Base-by-base conservation (phyloP, 2,888 invertebrate species). In the Hartigia nigra region DNA sequence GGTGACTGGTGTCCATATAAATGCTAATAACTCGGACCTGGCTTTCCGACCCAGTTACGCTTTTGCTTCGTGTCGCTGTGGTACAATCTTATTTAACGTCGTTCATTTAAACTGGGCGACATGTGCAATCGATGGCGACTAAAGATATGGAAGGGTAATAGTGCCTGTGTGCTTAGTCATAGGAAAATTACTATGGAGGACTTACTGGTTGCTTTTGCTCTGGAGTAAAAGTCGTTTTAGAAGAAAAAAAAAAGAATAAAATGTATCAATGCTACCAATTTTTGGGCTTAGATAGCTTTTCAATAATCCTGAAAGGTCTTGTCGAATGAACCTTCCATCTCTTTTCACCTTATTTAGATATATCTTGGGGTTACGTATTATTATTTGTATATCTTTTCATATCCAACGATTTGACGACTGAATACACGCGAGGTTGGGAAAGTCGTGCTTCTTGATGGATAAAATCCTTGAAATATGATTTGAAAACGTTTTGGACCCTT, bases 11-110 rank as follows among this genome's bases (percentile, higher is more conserved):
- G 82, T 77, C 83, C 84, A 84, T 86, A 85, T 85, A 86, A 86
- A 86, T 86, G 86, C 86, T 85, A 86, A 86, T 86, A 78, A 82
- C 80, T 80, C 75, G 78, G 79, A 80, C 79, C 82, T 82, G 79
- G 81, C 77, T 79, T 80, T 79, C 76, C 79, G 84, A 84, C 81
- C 82, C 79, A 83, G 81, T 86, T 86, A 72, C 81, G 78, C 79
- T 35, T 11, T 55, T 55, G 23, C 55, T 55, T 55, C 23, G 55
- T 23, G 55, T 55, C 14, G 23, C 23, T 55, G 23, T 23, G 55
- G 55, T 55, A 23, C 55, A 55, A 55, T 55, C 55, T 55, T 55
- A 55, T 55, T 55, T 55, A 55, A 55, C 55, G 55, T 55, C 55
- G 55, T 55, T 55, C 55, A 55, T 9, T 55, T 23, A 55, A 55